Conservation (phyloP, 2,797 vertebrate species). For the Cheirogaleus major region DNA sequence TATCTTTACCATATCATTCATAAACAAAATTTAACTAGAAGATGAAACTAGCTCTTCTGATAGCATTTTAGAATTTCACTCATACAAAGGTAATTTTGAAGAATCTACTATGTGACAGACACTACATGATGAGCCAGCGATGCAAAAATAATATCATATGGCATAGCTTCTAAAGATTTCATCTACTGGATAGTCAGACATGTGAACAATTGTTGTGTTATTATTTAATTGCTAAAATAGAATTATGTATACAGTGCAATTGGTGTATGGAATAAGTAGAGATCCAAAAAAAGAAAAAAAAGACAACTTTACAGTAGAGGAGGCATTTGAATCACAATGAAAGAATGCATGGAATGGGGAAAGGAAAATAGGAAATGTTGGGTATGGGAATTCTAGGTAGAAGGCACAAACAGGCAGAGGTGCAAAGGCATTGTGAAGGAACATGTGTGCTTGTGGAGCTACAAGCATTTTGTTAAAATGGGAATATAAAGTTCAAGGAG, state of each 20-base stretch:
- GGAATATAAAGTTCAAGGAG: background rate
- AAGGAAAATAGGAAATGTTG: background rate
- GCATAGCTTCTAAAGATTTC: background rate
- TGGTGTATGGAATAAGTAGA: background rate
- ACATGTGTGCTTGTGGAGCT: background rate
- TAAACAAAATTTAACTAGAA: background rate
- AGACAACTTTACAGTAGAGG: background rate
- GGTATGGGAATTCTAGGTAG: background rate
- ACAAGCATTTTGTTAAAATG: background rate
- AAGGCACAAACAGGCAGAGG: background rate
- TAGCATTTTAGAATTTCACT: background rate
- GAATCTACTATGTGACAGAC: background rate
- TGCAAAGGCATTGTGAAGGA: accelerated
- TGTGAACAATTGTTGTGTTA: background rate
- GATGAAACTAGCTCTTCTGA: background rate
- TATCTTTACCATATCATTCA: background rate
- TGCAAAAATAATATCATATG: background rate
- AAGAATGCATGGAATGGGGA: background rate
- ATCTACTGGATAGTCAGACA: background rate
- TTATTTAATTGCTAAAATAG: background rate
- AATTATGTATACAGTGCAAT: background rate
- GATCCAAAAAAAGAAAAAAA: background rate
- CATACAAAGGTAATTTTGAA: background rate
- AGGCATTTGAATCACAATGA: background rate
- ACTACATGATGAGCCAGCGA: background rate